Evolutionary conservation across 1,140 invertebrate species (phyloP), one percentile per base, ranked within the genome.

Genomic region (Drosophila grimshawi): DNA sequence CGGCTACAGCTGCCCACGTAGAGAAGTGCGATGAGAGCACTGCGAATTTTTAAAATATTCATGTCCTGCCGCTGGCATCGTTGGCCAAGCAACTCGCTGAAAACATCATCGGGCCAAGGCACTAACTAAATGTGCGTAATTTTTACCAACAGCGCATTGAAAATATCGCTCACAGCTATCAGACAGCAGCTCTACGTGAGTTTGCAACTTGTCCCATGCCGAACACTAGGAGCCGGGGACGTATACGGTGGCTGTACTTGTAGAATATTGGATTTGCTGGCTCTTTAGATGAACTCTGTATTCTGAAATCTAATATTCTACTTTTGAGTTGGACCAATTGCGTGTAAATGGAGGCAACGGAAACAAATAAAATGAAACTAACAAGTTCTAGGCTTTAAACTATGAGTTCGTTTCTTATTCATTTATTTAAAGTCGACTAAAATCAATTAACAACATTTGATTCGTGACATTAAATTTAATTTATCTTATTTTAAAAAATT

Each of bases 41-140:
- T 65, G 76, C 72, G 80, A 83, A 60, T 83, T 83, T 86, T 86
- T 86, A 81, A 86, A 86, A 86, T 86, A 86, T 86, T 86, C 83
- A 86, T 86, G 83, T 86, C 79, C 83, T 73, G 82, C 81, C 82
- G 56, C 65, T 78, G 82, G 82, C 82, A 71, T 62, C 71, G 71
- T 57, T 72, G 80, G 68, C 75, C 61, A 78, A 76, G 67, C 63
- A 78, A 71, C 71, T 75, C 71, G 78, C 79, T 73, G 78, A 81
- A 69, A 78, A 78, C 74, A 65, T 68, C 77, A 56, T 60, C 74
- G 75, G 65, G 69, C 64, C 43, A 19, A 70, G 63, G 62, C 64
- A 76, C 78, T 65, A 81, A 86, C 82, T 86, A 86, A 86, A 86
- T 86, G 82, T 86, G 82, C 82, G 82, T 86, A 86, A 86, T 86